Conservation (phyloP, 2,888 invertebrate species). For the Anagyrus pseudococci region DNA sequence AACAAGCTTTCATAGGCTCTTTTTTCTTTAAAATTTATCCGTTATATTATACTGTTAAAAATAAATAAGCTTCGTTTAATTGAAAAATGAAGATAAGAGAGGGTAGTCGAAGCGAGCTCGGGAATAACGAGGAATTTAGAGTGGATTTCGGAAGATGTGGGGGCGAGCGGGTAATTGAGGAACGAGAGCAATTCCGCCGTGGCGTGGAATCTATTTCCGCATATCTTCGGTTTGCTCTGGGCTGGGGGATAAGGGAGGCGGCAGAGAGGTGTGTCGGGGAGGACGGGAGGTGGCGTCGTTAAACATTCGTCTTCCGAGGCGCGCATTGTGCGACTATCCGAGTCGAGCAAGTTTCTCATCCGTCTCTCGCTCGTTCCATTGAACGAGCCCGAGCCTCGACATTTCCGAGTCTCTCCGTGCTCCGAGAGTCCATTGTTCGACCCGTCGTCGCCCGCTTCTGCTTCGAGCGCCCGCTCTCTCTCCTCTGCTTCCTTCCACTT, state of each 20-base stretch:
- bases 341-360: slow-evolving; percentile 55
- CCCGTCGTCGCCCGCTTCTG: slow-evolving; percentile 6
- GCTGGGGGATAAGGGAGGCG: too few relatives aligned
- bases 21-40: too few relatives aligned
- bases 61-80: too few relatives aligned
- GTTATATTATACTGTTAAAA: too few relatives aligned
- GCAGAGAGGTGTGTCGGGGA: too few relatives aligned
- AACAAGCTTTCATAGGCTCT: too few relatives aligned
- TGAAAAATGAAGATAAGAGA: background rate
- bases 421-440: slow-evolving; percentile 29
- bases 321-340: slow-evolving; percentile 53
- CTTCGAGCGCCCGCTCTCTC: too few relatives aligned
- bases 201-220: slow-evolving; percentile 36
- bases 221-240: slow-evolving; percentile 28
- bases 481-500: slow-evolving; percentile 15
- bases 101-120: background rate
- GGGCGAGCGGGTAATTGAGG: background rate
- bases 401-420: slow-evolving; percentile 56
- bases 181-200: slow-evolving; percentile 4
- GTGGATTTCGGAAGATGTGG: too few relatives aligned
- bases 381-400: slow-evolving; percentile 51
- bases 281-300: slow-evolving; percentile 36
- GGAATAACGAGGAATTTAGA: slow-evolving; percentile 1
- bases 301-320: slow-evolving; percentile 53
- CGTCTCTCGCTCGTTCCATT: slow-evolving; percentile 57